Conservation (phyloP, 2,797 vertebrate species). For the Chromis chromis region DNA sequence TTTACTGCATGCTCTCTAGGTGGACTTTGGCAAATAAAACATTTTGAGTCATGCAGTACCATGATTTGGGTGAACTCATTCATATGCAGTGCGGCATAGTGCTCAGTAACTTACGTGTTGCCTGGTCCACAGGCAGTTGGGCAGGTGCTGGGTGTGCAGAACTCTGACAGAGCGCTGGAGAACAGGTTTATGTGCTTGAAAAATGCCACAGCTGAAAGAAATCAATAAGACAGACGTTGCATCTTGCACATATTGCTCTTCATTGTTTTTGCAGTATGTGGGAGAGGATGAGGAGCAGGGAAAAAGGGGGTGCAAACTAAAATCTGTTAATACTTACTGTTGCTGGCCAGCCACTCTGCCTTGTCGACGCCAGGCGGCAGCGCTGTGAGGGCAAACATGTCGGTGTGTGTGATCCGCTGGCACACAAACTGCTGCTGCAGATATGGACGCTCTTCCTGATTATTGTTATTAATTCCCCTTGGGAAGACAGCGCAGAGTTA, state of each 20-base stretch:
- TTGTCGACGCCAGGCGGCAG: constrained; percentile 82
- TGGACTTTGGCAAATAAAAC: neutral
- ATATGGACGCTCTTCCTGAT: constrained; percentile 82
- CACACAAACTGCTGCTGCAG: constrained; percentile 80
- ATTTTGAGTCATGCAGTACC: neutral
- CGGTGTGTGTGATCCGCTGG: constrained; percentile 75
- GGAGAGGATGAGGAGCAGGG: neutral
- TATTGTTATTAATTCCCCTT: constrained; percentile 84
- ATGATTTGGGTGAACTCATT: neutral
- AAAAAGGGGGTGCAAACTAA: neutral
- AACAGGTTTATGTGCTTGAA: constrained; percentile 87
- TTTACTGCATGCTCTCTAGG: neutral
- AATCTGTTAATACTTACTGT: constrained; percentile 77
- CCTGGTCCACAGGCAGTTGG: constrained; percentile 83
- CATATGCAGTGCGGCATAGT: too few relatives aligned
- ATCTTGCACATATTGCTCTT: neutral
- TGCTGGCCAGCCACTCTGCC: constrained; percentile 86
- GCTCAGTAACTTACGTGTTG: constrained; percentile 75
- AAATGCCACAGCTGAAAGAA: constrained; percentile 82
- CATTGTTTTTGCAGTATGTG: neutral
- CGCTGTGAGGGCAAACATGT: constrained; percentile 74
- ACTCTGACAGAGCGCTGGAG: constrained; percentile 84
- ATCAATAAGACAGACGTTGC: constrained; percentile 24
- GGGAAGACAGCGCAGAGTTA: constrained; percentile 53
- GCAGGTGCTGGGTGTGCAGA: constrained; percentile 84